A percentile compares a stretch with the other conserved stretches of the same genome.
Conservation (phyloP, 2,888 invertebrate species). For the Sphaerophoria taeniata region DNA sequence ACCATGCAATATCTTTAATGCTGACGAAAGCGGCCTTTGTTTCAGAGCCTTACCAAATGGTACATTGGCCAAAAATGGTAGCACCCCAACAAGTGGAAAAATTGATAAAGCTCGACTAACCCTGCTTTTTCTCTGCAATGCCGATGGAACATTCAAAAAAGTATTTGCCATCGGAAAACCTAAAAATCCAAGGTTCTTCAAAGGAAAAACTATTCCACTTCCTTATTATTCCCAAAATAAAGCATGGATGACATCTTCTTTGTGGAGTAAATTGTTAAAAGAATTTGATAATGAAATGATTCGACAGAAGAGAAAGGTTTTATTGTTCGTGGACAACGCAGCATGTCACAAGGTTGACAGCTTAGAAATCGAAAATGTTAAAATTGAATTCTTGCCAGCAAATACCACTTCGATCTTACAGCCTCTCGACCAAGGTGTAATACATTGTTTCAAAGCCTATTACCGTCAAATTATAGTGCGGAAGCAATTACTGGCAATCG, state of each 20-base stretch:
- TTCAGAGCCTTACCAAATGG: slow-evolving; percentile 8
- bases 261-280: neutral
- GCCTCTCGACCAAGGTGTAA: slow-evolving; percentile 11
- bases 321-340: neutral
- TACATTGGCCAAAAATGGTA: neutral
- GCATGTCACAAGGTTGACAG: slow-evolving; percentile 7
- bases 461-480: slow-evolving; percentile 27
- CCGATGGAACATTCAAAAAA: slow-evolving; percentile 14
- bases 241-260: neutral
- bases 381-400: slow-evolving; percentile 26
- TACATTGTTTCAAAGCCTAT: slow-evolving; percentile 17
- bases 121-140: slow-evolving; percentile 10
- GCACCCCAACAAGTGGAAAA: slow-evolving; percentile 10
- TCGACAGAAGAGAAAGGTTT: neutral
- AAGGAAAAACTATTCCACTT: slow-evolving; percentile 3
- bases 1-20: slow-evolving; percentile 1
- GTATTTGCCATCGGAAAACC: slow-evolving; percentile 14
- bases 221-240: slow-evolving; percentile 11
- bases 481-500: slow-evolving; percentile 15
- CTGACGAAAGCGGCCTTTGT: neutral
- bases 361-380: slow-evolving; percentile 7
- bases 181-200: slow-evolving; percentile 1
- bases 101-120: neutral
- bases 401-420: slow-evolving; percentile 20
- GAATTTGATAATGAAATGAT: slow-evolving; percentile 17